Base-by-base conservation (phyloP, 2,113 vertebrate genomes). In the Cervus canadensis region DNA sequence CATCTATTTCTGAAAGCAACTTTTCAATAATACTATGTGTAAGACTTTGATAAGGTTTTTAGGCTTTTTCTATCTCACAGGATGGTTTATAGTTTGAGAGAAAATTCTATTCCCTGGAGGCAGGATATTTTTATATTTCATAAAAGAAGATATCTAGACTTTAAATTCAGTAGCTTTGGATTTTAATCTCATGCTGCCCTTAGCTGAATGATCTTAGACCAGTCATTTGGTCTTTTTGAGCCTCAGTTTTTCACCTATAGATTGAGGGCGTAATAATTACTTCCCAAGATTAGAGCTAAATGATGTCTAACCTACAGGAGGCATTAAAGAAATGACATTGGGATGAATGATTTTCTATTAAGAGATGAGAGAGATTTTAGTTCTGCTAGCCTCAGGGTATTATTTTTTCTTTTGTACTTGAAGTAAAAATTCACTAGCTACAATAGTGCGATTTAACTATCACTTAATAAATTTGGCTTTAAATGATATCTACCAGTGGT, bases 1-100 rank as follows among this genome's bases (percentile, higher is more conserved):
- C 33, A 89, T 57, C 96, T 89, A 50, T 86, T 92, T 97, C 92
- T 93, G 92, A 88, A 90, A 96, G 25, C 56, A 91, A 74, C 14
- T 59, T 98, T 96, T 81, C 16, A 90, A 76, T 74, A 86, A 93
- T 82, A 52, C 13, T 89, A 25, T 48, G 12, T 36, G 15, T 43
- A 83, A 59, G 36, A 25, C 21, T 15, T 96, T 92, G 59, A 84
- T 94, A 89, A 88, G n/a, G 28, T 62, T 94, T 86, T 91, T 93
- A 74, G 71, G 23, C 19, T 94, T 95, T 95, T 64, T 83, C 84
- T 93, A 57, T 94, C 91, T 96, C 52, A 76, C 76, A 86, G 92
- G 25, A 50, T 43, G 12, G 52, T 56, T 90, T 89, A 87, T 84
- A 79, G 17, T 19, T 88, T 92, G 48, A 81, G 59, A 85, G n/a